A percentile compares a stretch with the other conserved stretches of the same genome.
Evolutionary conservation across 2,113 vertebrate genomes (phyloP).

Genomic region (Indicator maculatus): DNA sequence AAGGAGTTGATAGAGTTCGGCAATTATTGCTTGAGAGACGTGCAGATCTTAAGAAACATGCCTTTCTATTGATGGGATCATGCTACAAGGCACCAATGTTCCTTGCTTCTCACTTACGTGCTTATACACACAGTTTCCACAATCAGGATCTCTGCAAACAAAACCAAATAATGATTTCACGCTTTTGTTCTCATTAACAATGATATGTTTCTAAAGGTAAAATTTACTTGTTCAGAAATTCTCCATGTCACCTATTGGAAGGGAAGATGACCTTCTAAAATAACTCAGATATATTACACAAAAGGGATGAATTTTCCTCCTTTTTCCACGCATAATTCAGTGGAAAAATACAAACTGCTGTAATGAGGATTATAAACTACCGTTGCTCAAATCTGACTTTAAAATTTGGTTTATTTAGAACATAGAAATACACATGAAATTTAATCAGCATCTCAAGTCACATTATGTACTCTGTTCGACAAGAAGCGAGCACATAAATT

Average conservation of each 20-base stretch:
- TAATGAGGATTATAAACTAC: slow-evolving; percentile 71
- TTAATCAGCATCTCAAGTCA: slow-evolving; percentile 71
- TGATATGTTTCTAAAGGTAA: neutral
- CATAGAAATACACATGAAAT: slow-evolving; percentile 70
- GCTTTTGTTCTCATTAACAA: neutral
- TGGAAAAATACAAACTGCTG: slow-evolving; percentile 74
- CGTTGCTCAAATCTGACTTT: slow-evolving; percentile 76
- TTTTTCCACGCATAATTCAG: slow-evolving; percentile 67
- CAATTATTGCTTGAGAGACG: neutral
- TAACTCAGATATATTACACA: neutral
- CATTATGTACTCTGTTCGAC: slow-evolving; percentile 65
- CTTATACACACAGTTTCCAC: neutral
- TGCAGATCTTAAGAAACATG: neutral
- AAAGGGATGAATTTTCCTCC: slow-evolving; percentile 46
- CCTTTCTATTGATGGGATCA: neutral
- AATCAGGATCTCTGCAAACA: neutral
- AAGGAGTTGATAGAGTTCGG: neutral
- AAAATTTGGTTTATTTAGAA: slow-evolving; percentile 79
- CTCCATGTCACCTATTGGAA: slow-evolving; percentile 8
- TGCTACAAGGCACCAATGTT: neutral
- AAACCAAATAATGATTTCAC: neutral
- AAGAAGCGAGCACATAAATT: slow-evolving; percentile 46
- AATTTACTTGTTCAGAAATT: neutral
- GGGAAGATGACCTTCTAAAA: slow-evolving; percentile 53
- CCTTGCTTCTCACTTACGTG: neutral